Base-by-base conservation (phyloP, 1,140 invertebrate species). In the Coptotermes formosanus region DNA sequence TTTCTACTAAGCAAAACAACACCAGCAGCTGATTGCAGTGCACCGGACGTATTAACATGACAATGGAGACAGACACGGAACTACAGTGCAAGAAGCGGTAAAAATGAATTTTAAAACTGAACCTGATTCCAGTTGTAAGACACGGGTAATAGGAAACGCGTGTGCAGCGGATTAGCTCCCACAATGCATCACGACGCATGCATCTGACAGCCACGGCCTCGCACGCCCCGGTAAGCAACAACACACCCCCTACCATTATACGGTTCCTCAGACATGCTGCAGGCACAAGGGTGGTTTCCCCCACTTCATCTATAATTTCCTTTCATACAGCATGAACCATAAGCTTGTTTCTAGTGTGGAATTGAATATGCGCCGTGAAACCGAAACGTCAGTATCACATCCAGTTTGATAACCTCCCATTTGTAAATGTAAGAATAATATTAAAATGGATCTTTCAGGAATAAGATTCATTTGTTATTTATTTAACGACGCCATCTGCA, bases 241-340 rank as follows among this genome's bases (percentile, higher is more conserved):
- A 75, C 64, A 75, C 64, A 75, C 64, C 64, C 64, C 64, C 64
- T 75, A 75, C 64, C 64, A 75, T 75, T 75, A 75, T 75, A 75
- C 14, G 64, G 64, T 75, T 75, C 64, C 64, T 75, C 64, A 75
- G 64, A 75, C 64, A 2, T 75, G 64, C 64, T 75, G 25, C 64
- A 75, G 64, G 64, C 64, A 75, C 25, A 75, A n/a, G 64, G 64
- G 64, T 75, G 64, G 64, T 75, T 75, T 75, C 64, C 64, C 64
- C 64, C 64, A n/a, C 64, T 75, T 75, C 64, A 75, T 75, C 64
- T 75, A 75, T 75, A 75, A 75, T 75, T 75, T 75, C 64, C 64
- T 75, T 75, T 75, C 9, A 75, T 75, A 75, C 64, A 75, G 64
- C 64, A 75, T 75, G 64, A 75, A 75, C 64, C 64, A 75, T 25